Percentiles rank a stretch among this genome's conserved stretches.
Conservation (phyloP, 2,888 invertebrate species). For the Chrysolina haemoptera region DNA sequence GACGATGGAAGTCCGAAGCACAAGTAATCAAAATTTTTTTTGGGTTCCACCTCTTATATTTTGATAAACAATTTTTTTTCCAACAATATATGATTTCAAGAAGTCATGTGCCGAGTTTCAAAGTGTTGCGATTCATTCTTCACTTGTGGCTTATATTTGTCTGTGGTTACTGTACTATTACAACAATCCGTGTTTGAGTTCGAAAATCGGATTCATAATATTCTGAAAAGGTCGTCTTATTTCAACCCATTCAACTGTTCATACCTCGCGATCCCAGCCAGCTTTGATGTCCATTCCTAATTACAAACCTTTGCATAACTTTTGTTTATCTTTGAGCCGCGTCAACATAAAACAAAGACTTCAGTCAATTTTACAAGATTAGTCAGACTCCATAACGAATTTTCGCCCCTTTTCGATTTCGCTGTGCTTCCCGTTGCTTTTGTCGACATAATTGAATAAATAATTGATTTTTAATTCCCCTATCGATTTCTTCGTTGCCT, state of each 20-base stretch:
- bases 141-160: too few relatives aligned
- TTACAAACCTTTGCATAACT: background rate
- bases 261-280: background rate
- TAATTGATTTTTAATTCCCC: slow-evolving; percentile 38
- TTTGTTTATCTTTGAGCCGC: background rate
- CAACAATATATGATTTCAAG: too few relatives aligned
- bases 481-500: background rate
- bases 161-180: too few relatives aligned
- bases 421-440: slow-evolving; percentile 14
- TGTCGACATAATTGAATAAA: slow-evolving; percentile 36
- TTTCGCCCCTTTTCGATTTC: background rate
- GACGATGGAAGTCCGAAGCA: too few relatives aligned
- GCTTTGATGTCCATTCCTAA: background rate
- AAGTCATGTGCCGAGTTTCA: too few relatives aligned
- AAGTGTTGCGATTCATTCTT: too few relatives aligned
- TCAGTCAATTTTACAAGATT: background rate
- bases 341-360: background rate
- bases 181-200: too few relatives aligned
- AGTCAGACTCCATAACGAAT: background rate
- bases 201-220: too few relatives aligned
- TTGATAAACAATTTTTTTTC: too few relatives aligned
- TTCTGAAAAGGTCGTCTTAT: too few relatives aligned
- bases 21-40: too few relatives aligned
- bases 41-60: too few relatives aligned
- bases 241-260: background rate